These are phyloP conservation scores for Pyrocephalus nanus DNA, from an alignment of 2,797 vertebrate genomes.

Conservation along the genomic window DNA sequence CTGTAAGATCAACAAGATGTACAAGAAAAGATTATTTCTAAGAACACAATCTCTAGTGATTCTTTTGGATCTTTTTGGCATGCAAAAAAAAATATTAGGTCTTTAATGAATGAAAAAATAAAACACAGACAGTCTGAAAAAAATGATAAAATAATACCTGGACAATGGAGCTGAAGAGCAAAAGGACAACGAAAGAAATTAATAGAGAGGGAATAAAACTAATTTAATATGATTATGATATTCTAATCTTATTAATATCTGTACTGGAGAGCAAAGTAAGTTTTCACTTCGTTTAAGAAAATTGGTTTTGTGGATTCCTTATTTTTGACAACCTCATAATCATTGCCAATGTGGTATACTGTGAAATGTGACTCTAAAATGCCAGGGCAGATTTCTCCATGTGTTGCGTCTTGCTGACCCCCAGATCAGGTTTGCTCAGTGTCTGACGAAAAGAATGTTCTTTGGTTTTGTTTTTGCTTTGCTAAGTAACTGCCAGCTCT, in stretches of 20 bases:
- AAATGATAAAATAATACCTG: background rate
- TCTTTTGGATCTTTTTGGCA: background rate
- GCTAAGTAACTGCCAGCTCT: slow-evolving; percentile 42
- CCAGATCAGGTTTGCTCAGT: slow-evolving; percentile 28
- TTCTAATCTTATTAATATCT: background rate
- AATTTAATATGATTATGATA: background rate
- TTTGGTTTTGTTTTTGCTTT: slow-evolving; percentile 13
- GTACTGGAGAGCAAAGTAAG: background rate
- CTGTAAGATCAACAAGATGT: background rate
- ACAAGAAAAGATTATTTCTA: background rate
- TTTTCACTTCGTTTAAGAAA: background rate
- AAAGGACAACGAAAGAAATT: background rate
- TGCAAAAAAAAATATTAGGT: background rate
- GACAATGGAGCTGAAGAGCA: background rate
- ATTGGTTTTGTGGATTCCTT: background rate
- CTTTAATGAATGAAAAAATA: background rate
- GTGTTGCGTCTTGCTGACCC: background rate
- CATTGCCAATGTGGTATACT: background rate
- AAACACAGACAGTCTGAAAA: background rate
- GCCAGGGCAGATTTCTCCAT: background rate
- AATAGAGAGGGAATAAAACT: background rate
- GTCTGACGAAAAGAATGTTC: background rate
- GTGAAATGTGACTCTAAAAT: background rate
- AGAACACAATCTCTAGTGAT: background rate
- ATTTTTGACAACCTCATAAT: background rate